Percentiles rank a stretch among this genome's conserved stretches.
These are phyloP conservation scores for Celastrina argiolus DNA, from an alignment of 2,888 invertebrate species.

Conservation along the genomic window DNA sequence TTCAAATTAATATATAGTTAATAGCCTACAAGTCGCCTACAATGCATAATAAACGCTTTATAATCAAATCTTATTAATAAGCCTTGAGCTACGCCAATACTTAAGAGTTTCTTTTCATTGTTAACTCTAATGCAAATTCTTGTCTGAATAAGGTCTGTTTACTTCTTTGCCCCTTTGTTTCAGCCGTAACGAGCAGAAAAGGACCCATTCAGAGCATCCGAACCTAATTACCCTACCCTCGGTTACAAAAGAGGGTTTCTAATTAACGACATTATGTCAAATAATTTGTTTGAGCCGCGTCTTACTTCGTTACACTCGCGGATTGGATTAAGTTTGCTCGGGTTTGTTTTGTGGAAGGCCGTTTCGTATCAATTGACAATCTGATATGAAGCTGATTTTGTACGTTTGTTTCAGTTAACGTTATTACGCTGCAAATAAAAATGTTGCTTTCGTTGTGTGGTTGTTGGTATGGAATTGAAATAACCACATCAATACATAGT, in stretches of 20 bases:
- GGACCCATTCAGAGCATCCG: slow-evolving; percentile 74
- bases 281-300: slow-evolving; percentile 75
- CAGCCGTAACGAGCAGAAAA: slow-evolving; percentile 75
- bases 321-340: slow-evolving; percentile 69
- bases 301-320: slow-evolving; percentile 61
- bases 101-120: slow-evolving; percentile 48
- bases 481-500: too few species aligned
- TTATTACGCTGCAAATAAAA: background rate
- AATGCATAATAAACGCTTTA: slow-evolving; percentile 22
- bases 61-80: slow-evolving; percentile 22
- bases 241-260: slow-evolving; percentile 72
- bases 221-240: slow-evolving; percentile 74
- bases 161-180: slow-evolving; percentile 74
- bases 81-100: slow-evolving; percentile 25
- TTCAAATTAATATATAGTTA: background rate
- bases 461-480: too few species aligned
- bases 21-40: background rate
- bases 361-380: slow-evolving; percentile 47
- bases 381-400: slow-evolving; percentile 6
- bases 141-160: slow-evolving; percentile 69
- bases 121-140: slow-evolving; percentile 62
- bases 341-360: slow-evolving; percentile 56
- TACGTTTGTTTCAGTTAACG: background rate
- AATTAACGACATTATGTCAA: slow-evolving; percentile 79
- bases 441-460: too few species aligned